A percentile compares a stretch with the other conserved stretches of the same genome.
Evolutionary conservation across 2,113 vertebrate genomes (phyloP).

Genomic region (Carlito syrichta): DNA sequence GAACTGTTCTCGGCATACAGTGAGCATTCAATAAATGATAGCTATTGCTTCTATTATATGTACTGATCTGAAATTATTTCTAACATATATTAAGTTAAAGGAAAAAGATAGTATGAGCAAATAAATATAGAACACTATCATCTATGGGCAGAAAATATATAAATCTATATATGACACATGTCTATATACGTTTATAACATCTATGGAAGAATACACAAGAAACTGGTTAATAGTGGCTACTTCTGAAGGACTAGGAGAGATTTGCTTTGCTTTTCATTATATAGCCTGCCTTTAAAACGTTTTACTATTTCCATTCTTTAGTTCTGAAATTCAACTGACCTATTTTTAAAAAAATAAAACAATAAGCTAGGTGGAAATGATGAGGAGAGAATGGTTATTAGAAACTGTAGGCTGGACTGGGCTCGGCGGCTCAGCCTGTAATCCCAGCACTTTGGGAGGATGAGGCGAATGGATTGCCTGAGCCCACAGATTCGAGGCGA

Average conservation of each 20-base stretch:
- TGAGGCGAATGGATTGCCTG: no score
- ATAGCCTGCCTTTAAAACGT: background rate
- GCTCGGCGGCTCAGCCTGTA: no score
- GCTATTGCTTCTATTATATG: background rate
- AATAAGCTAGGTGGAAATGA: background rate
- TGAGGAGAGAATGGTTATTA: background rate
- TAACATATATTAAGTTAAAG: background rate
- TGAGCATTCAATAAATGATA: background rate
- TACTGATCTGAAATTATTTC: background rate
- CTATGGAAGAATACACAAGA: background rate
- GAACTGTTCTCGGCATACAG: no score
- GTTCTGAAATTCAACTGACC: background rate
- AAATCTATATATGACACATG: background rate
- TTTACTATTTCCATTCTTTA: background rate
- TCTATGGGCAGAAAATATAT: background rate
- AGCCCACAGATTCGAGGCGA: no score
- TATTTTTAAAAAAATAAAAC: background rate
- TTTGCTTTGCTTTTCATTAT: background rate
- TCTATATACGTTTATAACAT: background rate
- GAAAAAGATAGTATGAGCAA: background rate
- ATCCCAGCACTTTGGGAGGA: no score
- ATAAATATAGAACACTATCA: background rate
- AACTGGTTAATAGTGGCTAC: background rate
- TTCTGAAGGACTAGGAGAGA: background rate
- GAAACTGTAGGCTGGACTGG: background rate